Base-by-base conservation (phyloP, 2,888 invertebrate species). In the Oscheius myriophilus region DNA sequence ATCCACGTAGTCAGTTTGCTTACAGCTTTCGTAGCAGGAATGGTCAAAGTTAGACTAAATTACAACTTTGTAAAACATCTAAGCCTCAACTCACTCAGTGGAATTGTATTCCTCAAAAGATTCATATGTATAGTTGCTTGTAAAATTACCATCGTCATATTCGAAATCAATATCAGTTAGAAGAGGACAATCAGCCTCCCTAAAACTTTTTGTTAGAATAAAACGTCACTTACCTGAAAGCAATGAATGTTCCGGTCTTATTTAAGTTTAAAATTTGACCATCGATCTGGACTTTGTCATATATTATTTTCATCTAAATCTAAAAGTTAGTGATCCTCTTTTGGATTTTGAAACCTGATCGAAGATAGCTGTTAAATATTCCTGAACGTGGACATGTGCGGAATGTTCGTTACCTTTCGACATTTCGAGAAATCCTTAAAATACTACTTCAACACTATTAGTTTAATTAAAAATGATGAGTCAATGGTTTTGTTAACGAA, bases 301-400 rank as follows among this genome's bases (percentile, higher is more conserved):
- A 69, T 26, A 69, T 69, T 11, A 49, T 63, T 53, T 64, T 67
- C 51, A 70, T 58, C 69, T 64, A 16, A 43, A 64, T 25, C 2
- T 12, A 16, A 2, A 4, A 3, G 21, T 2, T 54, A 9, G 2
- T 54, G 1, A 54, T 11, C 23, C 2, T n/a, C n/a, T 33, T 33
- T 33, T 6, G 9, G 9, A 33, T 3, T 33, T 33, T 33, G 3
- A 33, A 33, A 67, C 77, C 67, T 83, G 82, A 26, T 83, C 78
- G 46, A 78, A 83, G 21, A 82, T 64, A 1, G 78, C 78, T 9
- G 64, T 58, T 33, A 83, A 55, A 53, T 83, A 83, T 14, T 73
- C 73, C 33, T 73, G 71, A 23, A 73, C 42, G 49, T 73, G 70
- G n/a, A 72, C 69, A 25, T 67, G 67, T 1, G 76, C 78, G 11